Conservation (phyloP, 2,113 vertebrate species). For the Callaeas wilsoni region DNA sequence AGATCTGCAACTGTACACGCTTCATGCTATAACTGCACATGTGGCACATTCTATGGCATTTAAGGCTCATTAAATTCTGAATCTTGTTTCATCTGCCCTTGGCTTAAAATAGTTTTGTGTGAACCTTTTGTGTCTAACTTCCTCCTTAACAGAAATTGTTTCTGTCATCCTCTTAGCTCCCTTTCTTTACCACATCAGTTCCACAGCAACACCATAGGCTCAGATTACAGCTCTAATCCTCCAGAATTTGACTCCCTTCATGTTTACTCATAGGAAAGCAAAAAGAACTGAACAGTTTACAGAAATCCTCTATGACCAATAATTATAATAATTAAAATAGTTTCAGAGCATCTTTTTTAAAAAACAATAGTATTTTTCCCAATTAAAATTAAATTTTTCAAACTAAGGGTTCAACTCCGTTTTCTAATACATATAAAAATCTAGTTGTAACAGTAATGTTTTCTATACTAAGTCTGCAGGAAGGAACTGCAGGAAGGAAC, state of each 20-base stretch:
- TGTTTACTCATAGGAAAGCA: background rate
- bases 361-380: background rate
- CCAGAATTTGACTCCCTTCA: background rate
- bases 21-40: background rate
- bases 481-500: background rate
- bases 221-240: background rate
- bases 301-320: background rate
- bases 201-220: slow-evolving; percentile 3
- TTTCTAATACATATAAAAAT: background rate
- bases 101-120: slow-evolving; percentile 64
- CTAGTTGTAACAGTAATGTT: background rate
- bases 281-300: background rate
- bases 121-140: slow-evolving; percentile 58
- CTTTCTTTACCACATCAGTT: background rate
- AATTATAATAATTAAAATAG: background rate
- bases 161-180: slow-evolving; percentile 26
- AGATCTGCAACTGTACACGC: slow-evolving; percentile 2
- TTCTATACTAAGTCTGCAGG: background rate
- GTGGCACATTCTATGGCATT: slow-evolving; percentile 70
- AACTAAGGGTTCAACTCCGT: background rate
- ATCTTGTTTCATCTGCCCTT: slow-evolving; percentile 63
- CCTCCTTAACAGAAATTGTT: slow-evolving; percentile 53
- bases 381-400: background rate
- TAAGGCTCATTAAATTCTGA: slow-evolving; percentile 78
- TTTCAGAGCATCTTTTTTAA: background rate